Conservation (phyloP, 2,888 invertebrate genomes). For the Hyles lineata region DNA sequence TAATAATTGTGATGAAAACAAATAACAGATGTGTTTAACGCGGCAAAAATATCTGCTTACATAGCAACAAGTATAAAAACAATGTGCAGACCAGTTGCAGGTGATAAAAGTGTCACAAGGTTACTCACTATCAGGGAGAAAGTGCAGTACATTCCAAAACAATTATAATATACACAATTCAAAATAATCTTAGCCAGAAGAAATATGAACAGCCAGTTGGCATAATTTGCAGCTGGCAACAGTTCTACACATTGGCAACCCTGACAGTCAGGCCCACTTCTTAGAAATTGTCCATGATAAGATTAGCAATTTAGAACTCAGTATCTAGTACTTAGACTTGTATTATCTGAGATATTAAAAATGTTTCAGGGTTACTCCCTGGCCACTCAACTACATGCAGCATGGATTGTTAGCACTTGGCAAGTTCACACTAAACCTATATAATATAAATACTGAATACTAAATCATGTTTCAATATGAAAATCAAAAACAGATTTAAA, state of each 20-base stretch:
- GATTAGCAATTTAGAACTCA: constrained; percentile 40
- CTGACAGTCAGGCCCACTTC: constrained; percentile 27
- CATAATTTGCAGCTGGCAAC: constrained; percentile 17
- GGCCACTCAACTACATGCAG: not conserved
- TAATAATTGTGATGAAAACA: not conserved
- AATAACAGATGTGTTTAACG: not conserved
- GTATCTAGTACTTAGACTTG: constrained; percentile 36
- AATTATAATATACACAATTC: not conserved
- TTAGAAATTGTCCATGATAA: constrained; percentile 41
- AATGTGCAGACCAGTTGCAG: constrained; percentile 41
- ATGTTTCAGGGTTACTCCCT: not conserved
- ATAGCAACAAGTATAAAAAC: constrained; percentile 44
- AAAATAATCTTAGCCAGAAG: not conserved
- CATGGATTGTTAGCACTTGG: constrained; percentile 3
- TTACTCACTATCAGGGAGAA: constrained; percentile 53
- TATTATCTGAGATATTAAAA: constrained; percentile 36
- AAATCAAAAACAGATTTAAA: no score
- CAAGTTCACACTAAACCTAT: not conserved
- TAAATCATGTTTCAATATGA: no score
- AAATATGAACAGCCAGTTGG: not conserved
- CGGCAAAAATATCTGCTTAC: constrained; percentile 30
- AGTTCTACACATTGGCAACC: constrained; percentile 15
- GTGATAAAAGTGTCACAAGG: constrained; percentile 55
- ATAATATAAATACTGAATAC: not conserved
- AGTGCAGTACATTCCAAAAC: constrained; percentile 38